Percentiles rank a stretch among this genome's conserved stretches.
Evolutionary conservation across 2,113 vertebrate species (phyloP).

Genomic region (Psophia crepitans): DNA sequence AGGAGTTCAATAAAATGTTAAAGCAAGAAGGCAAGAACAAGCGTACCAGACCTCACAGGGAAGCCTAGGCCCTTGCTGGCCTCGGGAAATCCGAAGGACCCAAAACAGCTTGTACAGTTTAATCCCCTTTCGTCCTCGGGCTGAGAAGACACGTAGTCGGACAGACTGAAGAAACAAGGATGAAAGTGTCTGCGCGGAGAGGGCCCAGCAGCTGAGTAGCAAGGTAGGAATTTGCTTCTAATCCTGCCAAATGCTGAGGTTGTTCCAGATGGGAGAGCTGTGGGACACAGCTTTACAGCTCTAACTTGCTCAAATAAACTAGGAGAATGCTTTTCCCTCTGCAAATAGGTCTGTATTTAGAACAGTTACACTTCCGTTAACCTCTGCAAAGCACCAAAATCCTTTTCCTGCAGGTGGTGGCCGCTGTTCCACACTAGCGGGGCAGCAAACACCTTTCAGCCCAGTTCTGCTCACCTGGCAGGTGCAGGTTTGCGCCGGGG

Average conservation of each 20-base stretch:
- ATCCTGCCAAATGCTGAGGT: not conserved
- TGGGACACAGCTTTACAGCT: not conserved
- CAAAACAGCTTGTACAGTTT: not conserved
- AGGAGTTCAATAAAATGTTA: not conserved
- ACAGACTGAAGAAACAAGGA: not conserved
- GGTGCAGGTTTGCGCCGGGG: accelerated
- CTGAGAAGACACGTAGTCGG: accelerated
- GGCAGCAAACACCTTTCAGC: not conserved
- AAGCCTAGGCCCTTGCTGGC: no score
- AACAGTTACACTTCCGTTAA: not conserved
- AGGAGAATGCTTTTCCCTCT: not conserved
- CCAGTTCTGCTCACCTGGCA: not conserved
- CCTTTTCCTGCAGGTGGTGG: accelerated
- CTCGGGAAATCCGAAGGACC: not conserved
- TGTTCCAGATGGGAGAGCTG: not conserved
- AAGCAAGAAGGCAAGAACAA: not conserved
- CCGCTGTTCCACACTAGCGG: not conserved
- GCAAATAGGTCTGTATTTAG: not conserved
- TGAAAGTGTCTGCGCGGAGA: not conserved
- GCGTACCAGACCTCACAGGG: not conserved
- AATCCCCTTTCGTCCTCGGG: not conserved
- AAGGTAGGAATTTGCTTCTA: not conserved
- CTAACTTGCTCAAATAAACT: not conserved
- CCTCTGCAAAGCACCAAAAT: not conserved
- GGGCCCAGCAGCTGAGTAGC: not conserved